Evolutionary conservation across 2,113 vertebrate species (phyloP).

Genomic region (Balaeniceps rex): DNA sequence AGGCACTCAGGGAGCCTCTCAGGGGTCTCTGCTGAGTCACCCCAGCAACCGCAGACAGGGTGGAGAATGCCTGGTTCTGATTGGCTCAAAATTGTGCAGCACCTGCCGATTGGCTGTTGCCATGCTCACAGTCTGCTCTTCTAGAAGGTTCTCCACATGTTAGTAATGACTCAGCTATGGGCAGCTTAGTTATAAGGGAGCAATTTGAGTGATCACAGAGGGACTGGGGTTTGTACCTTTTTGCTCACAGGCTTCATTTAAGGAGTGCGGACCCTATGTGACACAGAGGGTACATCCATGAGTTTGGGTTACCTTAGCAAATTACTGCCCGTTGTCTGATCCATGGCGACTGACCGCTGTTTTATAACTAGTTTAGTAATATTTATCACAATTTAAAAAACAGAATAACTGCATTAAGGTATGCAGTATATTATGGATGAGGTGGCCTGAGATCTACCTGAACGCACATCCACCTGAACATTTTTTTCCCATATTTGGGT

Average conservation of each 20-base stretch:
- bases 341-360: fast-evolving
- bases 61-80: not conserved
- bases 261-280: no score
- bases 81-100: not conserved
- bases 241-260: not conserved
- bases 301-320: not conserved
- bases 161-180: fast-evolving
- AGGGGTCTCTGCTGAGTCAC: no score
- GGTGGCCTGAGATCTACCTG: not conserved
- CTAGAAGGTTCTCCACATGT: not conserved
- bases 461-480: not conserved
- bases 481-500: not conserved
- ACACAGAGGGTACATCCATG: fast-evolving
- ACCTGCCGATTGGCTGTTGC: not conserved
- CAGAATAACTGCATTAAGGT: not conserved
- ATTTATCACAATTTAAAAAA: not conserved
- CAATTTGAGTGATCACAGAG: fast-evolving
- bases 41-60: fast-evolving
- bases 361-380: not conserved
- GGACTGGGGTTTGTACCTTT: not conserved
- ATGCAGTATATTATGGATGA: not conserved
- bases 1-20: fast-evolving
- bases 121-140: not conserved
- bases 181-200: no score
- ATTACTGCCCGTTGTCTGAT: fast-evolving